These are phyloP conservation scores for Acrocyrtus sp. DNA, from an alignment of 2,888 invertebrate genomes.

Conservation along the genomic window DNA sequence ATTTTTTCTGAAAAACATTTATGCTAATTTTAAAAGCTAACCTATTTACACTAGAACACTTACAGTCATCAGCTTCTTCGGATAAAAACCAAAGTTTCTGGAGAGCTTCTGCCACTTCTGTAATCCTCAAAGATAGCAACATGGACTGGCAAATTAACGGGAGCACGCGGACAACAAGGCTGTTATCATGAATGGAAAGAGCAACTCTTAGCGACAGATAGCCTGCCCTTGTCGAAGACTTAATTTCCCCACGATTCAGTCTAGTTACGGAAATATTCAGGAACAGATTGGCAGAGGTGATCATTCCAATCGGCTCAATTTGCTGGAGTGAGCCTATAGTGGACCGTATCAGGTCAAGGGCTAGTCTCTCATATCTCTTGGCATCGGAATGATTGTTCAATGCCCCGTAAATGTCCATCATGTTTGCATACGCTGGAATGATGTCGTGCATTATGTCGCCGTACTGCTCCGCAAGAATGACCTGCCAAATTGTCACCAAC, in stretches of 20 bases:
- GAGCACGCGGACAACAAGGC: conserved; percentile 39
- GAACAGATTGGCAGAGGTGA: conserved; percentile 58
- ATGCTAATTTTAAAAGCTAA: background rate
- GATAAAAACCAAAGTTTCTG: conserved; percentile 58
- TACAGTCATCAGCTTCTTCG: conserved; percentile 46
- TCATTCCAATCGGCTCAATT: conserved; percentile 48
- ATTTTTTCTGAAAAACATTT: conserved; percentile 48
- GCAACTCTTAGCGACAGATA: conserved; percentile 53
- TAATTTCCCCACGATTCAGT: conserved; percentile 53
- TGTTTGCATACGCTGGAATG: conserved; percentile 57
- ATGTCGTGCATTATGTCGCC: conserved; percentile 52
- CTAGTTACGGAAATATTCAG: conserved; percentile 28
- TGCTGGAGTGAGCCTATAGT: conserved; percentile 44
- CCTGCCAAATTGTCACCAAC: conserved; percentile 56
- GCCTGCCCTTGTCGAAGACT: conserved; percentile 28
- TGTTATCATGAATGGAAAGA: conserved; percentile 56
- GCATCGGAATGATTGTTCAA: conserved; percentile 48
- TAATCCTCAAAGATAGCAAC: conserved; percentile 41
- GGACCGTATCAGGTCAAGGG: conserved; percentile 46
- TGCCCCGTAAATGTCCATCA: conserved; percentile 57
- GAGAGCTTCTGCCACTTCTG: conserved; percentile 54
- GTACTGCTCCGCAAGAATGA: conserved; percentile 52
- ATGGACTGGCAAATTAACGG: conserved; percentile 45
- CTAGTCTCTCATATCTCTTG: conserved; percentile 46
- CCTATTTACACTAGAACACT: background rate